These are phyloP conservation scores for Nomada flava DNA, from an alignment of 2,888 invertebrate species.

Conservation along the genomic window DNA sequence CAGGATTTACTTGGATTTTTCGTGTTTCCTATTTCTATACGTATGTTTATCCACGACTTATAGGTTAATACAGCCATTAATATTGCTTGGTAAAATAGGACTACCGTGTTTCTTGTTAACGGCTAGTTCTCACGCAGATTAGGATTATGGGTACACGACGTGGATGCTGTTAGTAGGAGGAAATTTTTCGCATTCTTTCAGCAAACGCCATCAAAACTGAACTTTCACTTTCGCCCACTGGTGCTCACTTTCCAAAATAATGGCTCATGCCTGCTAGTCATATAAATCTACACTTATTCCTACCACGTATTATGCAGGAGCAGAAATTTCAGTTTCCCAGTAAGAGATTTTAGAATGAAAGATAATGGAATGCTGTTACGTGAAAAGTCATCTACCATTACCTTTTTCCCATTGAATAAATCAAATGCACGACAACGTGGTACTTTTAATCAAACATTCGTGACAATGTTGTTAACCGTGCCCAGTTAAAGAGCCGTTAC, in stretches of 20 bases:
- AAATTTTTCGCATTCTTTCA: conserved; percentile 23
- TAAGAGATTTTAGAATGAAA: too few relatives aligned
- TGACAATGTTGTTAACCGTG: conserved; percentile 7
- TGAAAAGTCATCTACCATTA: too few relatives aligned
- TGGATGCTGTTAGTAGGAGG: conserved; percentile 27
- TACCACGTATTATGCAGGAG: neutral
- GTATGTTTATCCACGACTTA: neutral
- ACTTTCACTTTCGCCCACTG: conserved; percentile 38
- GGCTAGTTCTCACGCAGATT: conserved; percentile 45
- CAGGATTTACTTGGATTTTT: neutral
- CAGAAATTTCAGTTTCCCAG: neutral
- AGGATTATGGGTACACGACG: conserved; percentile 29
- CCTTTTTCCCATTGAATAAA: too few relatives aligned
- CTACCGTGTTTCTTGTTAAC: conserved; percentile 36
- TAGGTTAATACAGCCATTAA: conserved; percentile 27
- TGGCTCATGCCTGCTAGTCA: neutral
- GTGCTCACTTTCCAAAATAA: conserved; percentile 27
- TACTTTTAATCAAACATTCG: neutral
- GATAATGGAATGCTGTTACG: too few relatives aligned
- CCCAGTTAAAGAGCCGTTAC: neutral
- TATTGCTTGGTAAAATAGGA: conserved; percentile 20
- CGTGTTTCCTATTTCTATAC: neutral
- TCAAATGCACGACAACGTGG: too few relatives aligned
- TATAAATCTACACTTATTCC: neutral
- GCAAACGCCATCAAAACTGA: conserved; percentile 11